A percentile compares a stretch with the other conserved stretches of the same genome.
Conservation (phyloP, 1,140 invertebrate species). For the Habropoda laboriosa region DNA sequence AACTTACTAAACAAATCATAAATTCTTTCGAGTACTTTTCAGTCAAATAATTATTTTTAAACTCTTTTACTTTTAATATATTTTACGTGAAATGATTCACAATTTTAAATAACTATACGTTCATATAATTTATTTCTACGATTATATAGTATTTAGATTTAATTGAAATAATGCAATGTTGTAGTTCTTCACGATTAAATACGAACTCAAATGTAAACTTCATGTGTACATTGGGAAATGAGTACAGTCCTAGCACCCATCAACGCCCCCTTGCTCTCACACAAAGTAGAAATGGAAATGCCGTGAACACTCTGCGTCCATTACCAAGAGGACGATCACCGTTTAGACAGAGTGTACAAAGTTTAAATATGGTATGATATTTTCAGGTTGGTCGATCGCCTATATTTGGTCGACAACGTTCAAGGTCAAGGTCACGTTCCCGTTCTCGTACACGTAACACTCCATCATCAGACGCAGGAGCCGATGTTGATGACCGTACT, state of each 20-base stretch:
- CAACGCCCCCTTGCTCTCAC: conserved; percentile 61
- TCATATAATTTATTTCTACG: too few relatives aligned
- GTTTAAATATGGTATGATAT: conserved; percentile 64
- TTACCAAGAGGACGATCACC: conserved; percentile 74
- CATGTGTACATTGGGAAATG: conserved; percentile 71
- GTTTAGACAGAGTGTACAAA: conserved; percentile 68
- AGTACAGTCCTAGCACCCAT: conserved; percentile 57
- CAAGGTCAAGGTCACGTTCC: conserved; percentile 75
- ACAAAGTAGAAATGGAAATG: conserved; percentile 46
- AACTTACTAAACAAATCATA: not conserved
- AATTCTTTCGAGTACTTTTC: not conserved
- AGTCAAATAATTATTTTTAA: not conserved
- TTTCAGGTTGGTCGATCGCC: conserved; percentile 63
- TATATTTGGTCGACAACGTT: conserved; percentile 61
- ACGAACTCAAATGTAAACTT: conserved; percentile 70
- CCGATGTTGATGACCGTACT: conserved; percentile 74
- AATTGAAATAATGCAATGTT: conserved; percentile 54
- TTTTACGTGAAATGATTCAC: too few relatives aligned
- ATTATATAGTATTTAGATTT: not conserved
- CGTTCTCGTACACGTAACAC: conserved; percentile 72
- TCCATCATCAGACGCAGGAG: conserved; percentile 47
- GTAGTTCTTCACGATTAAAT: conserved; percentile 66
- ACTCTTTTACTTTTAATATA: not conserved
- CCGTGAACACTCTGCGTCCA: conserved; percentile 53
- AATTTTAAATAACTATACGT: too few relatives aligned